Conservation (phyloP, 1,140 invertebrate species). For the Macrocentrus cingulum region DNA sequence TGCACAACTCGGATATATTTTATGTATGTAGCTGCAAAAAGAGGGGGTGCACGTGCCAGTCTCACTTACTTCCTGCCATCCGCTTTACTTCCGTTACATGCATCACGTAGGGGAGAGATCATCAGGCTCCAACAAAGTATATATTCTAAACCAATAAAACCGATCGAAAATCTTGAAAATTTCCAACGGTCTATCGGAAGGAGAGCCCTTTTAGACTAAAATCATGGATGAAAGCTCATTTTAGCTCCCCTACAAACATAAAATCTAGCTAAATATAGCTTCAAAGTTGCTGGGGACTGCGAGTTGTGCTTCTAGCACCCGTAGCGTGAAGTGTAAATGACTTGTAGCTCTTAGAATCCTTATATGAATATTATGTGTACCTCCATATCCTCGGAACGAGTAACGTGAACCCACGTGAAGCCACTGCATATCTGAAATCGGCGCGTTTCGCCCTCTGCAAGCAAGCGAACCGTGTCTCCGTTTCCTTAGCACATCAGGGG, state of each 20-base stretch:
- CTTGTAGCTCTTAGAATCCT: no score
- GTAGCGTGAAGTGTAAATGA: no score
- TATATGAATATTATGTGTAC: no score
- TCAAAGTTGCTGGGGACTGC: background rate
- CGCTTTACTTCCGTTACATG: slow-evolving; percentile 54
- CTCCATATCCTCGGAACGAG: no score
- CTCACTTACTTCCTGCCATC: slow-evolving; percentile 58
- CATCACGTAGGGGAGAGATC: no score
- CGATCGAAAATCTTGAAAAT: no score
- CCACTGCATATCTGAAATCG: slow-evolving; percentile 13
- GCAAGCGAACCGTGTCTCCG: slow-evolving; percentile 43
- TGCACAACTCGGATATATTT: slow-evolving; percentile 9
- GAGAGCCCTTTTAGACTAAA: no score
- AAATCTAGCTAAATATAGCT: background rate
- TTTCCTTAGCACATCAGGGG: slow-evolving; percentile 34
- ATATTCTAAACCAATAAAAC: no score
- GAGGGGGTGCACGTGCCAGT: slow-evolving; percentile 51
- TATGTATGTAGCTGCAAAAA: background rate
- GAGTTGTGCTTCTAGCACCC: no score
- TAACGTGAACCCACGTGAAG: slow-evolving; percentile 3
- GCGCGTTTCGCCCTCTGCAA: slow-evolving; percentile 18
- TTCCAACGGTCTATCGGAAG: no score
- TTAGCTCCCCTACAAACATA: slow-evolving; percentile 29
- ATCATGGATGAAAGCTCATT: no score
- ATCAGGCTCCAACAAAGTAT: no score